These are phyloP conservation scores for Temnothorax nylanderi DNA, from an alignment of 1,140 invertebrate genomes.

Conservation along the genomic window DNA sequence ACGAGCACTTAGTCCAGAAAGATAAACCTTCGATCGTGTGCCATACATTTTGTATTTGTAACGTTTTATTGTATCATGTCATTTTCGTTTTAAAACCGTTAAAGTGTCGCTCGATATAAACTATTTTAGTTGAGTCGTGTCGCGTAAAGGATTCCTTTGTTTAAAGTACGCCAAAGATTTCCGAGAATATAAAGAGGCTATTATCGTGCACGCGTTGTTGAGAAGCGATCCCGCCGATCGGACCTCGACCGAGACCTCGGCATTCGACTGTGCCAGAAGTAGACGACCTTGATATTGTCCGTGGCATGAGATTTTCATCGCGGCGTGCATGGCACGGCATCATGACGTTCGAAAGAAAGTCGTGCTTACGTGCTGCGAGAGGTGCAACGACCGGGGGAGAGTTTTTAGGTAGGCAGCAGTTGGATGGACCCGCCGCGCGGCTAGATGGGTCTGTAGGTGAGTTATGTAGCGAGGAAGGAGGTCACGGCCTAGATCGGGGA, in stretches of 20 bases:
- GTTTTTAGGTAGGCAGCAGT: slow-evolving; percentile 70
- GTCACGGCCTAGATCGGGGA: slow-evolving; percentile 80
- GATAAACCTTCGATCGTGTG: not conserved
- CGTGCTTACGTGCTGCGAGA: slow-evolving; percentile 55
- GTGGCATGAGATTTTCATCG: slow-evolving; percentile 46
- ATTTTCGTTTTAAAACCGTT: not conserved
- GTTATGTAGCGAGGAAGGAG: slow-evolving; percentile 74
- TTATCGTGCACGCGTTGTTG: not conserved
- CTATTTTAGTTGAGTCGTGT: not conserved
- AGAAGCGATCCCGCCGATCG: not conserved
- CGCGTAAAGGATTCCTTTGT: not conserved
- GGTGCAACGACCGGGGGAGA: slow-evolving; percentile 68
- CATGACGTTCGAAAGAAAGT: slow-evolving; percentile 74
- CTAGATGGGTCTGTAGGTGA: slow-evolving; percentile 82
- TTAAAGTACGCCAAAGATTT: not conserved
- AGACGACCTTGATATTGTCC: slow-evolving; percentile 54
- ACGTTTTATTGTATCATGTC: not conserved
- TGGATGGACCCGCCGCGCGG: slow-evolving; percentile 50
- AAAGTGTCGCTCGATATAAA: not conserved
- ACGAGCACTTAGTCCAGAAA: not conserved
- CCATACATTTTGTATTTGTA: not conserved
- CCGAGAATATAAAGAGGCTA: not conserved
- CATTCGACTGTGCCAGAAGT: slow-evolving; percentile 31
- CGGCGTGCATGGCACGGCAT: slow-evolving; percentile 19
- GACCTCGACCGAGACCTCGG: not conserved